Evolutionary conservation across 2,113 vertebrate genomes (phyloP).

Genomic region (Lophochroa leadbeateri): DNA sequence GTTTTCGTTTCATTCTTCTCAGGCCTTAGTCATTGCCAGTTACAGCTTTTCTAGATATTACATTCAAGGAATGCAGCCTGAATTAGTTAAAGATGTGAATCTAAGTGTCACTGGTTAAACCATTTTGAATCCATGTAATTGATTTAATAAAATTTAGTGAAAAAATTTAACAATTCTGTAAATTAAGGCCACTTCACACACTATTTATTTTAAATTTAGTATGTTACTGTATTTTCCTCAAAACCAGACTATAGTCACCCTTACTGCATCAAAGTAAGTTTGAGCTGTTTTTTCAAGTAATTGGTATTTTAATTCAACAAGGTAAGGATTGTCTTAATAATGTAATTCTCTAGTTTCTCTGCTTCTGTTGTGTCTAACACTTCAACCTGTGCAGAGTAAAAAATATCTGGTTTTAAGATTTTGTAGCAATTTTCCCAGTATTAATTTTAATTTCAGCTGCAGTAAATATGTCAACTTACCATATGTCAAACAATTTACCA

Average conservation of each 20-base stretch:
- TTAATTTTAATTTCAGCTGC: neutral
- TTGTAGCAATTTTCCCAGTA: neutral
- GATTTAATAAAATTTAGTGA: constrained; percentile 2
- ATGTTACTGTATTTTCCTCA: neutral
- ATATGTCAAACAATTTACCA: neutral
- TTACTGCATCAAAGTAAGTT: neutral
- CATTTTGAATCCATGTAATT: neutral
- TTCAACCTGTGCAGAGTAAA: neutral
- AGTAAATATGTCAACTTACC: neutral
- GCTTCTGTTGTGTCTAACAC: neutral
- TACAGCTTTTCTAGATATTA: neutral
- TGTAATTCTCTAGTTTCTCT: neutral
- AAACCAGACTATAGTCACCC: neutral
- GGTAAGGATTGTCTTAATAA: neutral
- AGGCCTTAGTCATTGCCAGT: neutral
- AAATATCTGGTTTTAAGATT: neutral
- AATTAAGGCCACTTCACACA: constrained; percentile 30
- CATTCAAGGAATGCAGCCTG: neutral
- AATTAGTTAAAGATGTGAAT: neutral
- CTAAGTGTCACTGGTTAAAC: neutral
- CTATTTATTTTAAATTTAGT: constrained; percentile 28
- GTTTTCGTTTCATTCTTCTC: neutral
- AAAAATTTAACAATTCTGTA: constrained; percentile 13
- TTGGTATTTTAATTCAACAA: neutral
- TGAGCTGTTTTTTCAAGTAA: neutral